A percentile compares a stretch with the other conserved stretches of the same genome.
phyloP scores from a whole-genome alignment of 2,797 vertebrate species.

The Mormyrops boulengeri region DNA sequence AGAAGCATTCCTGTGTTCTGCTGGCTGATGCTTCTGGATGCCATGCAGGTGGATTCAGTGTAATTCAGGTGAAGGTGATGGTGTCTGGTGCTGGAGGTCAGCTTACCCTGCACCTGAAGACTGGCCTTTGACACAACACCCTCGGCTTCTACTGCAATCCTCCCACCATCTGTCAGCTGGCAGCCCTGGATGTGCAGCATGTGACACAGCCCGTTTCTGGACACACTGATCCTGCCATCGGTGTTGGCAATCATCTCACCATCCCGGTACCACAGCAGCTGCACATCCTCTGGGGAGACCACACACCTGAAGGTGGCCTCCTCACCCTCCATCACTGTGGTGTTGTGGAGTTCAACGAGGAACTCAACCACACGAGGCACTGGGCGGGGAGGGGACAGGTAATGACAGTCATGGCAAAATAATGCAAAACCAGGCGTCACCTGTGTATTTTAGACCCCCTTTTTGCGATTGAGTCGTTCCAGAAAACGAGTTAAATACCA shows the following conservation, averaged over 20 bases:
- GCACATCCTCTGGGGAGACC: conserved; percentile 78
- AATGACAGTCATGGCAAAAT: background rate
- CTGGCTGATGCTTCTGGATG: background rate
- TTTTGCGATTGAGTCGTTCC: background rate
- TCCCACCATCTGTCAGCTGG: conserved; percentile 63
- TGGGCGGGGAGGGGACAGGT: conserved; percentile 31
- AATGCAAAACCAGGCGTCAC: background rate
- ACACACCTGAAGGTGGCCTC: conserved; percentile 83
- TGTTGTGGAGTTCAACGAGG: conserved; percentile 73
- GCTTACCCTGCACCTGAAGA: conserved; percentile 86
- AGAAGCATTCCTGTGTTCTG: background rate
- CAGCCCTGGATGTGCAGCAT: conserved; percentile 72
- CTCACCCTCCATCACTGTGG: conserved; percentile 84
- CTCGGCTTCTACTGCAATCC: conserved; percentile 74
- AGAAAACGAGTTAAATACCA: background rate
- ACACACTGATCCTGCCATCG: conserved; percentile 54
- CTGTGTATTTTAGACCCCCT: background rate
- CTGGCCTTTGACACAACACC: conserved; percentile 69
- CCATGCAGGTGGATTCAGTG: background rate
- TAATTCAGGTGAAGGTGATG: background rate
- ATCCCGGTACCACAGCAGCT: conserved; percentile 72
- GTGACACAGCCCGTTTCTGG: conserved; percentile 74
- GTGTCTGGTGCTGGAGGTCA: background rate
- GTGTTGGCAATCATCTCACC: conserved; percentile 49
- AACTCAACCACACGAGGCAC: conserved; percentile 78